Evolutionary conservation across 2,797 vertebrate genomes (phyloP), one percentile per base, ranked within the genome.

Genomic region (Cyprinella venusta): DNA sequence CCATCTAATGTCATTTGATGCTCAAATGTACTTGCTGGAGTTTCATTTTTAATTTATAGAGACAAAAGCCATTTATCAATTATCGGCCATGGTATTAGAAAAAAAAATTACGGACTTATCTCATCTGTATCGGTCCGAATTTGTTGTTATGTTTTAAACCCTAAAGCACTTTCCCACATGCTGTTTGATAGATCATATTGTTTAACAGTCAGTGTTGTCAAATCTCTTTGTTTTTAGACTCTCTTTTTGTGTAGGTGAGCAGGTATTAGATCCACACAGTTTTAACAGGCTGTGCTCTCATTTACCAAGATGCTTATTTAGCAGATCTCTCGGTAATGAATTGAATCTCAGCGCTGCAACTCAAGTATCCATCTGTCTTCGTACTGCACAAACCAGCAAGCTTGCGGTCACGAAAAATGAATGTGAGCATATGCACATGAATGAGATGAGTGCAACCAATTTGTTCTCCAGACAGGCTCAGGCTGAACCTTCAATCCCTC

Each of bases 401-500:
- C 61, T 67, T 52, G 76, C 42, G 19, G 36, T 79, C 79, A 68
- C 50, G 19, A 45, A 54, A 80, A 69, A 67, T 67, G 8, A 63
- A 65, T 56, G 59, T 72, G 26, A 79, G 45, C 71, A 50, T 80
- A 19, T 81, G 69, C 42, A 71, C 82, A 71, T 79, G 82, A 71
- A 40, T 54, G 67, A 71, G 56, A 75, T 80, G 56, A 84, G 67
- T 79, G 81, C 81, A 75, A 65, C 79, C 82, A 79, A 74, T 83
- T 87, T 69, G 70, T 80, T 80, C 84, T 76, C 40, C 64, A 86
- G 85, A 81, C 74, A 76, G 42, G 33, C 30, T 70, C 80, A 33
- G 42, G 81, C 72, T 79, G 1, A 77, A 64, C 59, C 50, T 50
- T 63, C 8, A 48, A 12, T 65, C 68, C 50, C 74, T 76, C 67